phyloP scores from a whole-genome alignment of 2,113 vertebrate genomes.

The Oncorhynchus tshawytscha region DNA sequence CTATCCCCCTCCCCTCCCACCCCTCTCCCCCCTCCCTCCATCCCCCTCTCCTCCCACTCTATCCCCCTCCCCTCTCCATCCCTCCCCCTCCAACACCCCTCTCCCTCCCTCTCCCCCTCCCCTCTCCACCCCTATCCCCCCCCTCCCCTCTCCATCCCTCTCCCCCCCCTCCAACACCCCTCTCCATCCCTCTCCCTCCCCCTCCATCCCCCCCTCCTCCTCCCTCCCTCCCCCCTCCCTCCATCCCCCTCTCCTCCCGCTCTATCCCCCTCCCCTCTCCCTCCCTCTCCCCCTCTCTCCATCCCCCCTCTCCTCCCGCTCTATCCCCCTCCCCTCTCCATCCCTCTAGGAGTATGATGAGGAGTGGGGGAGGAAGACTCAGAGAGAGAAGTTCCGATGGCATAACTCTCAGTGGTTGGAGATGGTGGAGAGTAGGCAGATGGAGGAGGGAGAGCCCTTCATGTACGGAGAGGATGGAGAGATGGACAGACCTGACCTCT shows the following conservation, averaged over 20 bases:
- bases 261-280: background rate
- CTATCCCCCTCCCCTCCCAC: no score
- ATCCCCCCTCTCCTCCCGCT: no score
- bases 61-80: background rate
- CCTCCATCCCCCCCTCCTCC: no score
- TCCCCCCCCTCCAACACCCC: no score
- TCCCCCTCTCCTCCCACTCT: no score
- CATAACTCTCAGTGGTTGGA: constrained; percentile 98
- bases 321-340: background rate
- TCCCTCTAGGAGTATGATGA: constrained; percentile 88
- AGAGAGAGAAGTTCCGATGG: constrained; percentile 94
- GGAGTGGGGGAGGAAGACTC: constrained; percentile 95
- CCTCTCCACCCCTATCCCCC: no score
- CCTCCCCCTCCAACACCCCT: background rate
- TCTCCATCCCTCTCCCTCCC: no score
- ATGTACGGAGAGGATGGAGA: constrained; percentile 76
- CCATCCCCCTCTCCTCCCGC: background rate
- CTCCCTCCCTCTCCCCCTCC: background rate
- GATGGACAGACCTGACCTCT: constrained; percentile 84
- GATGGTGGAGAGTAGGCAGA: constrained; percentile 94
- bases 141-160: no score
- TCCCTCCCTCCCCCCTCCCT: no score
- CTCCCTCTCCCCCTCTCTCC: no score
- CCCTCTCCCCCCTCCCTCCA: background rate
- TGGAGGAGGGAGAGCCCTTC: constrained; percentile 77